Evolutionary conservation across 1,140 invertebrate species (phyloP), one percentile per base, ranked within the genome.

Genomic region (Teleopsis dalmanni): DNA sequence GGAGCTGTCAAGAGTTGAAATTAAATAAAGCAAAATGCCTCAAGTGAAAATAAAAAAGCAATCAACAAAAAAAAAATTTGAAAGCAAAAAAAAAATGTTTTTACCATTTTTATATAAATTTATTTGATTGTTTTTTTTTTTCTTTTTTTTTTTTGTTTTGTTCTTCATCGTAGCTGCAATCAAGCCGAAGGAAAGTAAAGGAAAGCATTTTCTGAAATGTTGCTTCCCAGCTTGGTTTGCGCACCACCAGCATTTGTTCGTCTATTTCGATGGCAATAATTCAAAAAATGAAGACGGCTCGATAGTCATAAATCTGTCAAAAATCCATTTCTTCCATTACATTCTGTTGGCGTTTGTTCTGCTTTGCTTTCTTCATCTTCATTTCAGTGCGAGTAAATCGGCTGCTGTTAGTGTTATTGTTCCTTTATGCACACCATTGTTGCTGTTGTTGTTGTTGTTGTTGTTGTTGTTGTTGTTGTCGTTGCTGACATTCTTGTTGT

Each of bases 301-400:
- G 61, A 62, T 67, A 67, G 61, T 64, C 61, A 62, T 64, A 64
- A 65, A 65, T 65, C 62, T 65, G 63, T 66, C 63, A 66, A 63
- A 66, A 65, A 65, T 66, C 62, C 62, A 65, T 66, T 65, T 65
- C 59, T 67, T 67, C 52, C 64, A 67, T 67, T 67, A 57, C 59
- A 47, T 54, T 56, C 57, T 58, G 56, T 57, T 56, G 60, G 56
- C 57, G 58, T 62, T 60, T 60, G 50, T 57, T 16, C 27, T 38
- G 19, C 18, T 40, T 25, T 13, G 14, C 13, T 65, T 59, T 53
- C 43, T 52, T 57, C 46, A 37, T 49, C 50, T 35, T 18, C 21
- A 34, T 16, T 44, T 43, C 21, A 37, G 48, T 29, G 44, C 29
- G 6, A 13, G n/a, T 37, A 27, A 31, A 33, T 45, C 37, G 18